phyloP scores from a whole-genome alignment of 2,797 vertebrate species.

The Momotus momota region DNA sequence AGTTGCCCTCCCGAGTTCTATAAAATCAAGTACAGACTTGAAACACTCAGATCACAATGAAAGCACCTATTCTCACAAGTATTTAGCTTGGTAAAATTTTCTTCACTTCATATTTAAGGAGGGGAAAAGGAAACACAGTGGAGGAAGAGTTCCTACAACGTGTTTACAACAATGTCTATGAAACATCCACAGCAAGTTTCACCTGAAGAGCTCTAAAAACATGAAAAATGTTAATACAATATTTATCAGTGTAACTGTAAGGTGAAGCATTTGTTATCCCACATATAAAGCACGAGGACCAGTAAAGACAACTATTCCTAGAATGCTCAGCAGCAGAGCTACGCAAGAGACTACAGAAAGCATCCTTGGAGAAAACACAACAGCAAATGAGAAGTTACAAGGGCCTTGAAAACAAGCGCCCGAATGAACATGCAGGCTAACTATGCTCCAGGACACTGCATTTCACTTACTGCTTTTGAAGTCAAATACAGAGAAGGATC shows the following conservation, averaged over 20 bases:
- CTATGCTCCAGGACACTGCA: not conserved
- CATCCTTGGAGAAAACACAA: not conserved
- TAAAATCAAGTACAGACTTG: not conserved
- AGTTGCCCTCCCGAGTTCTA: not conserved
- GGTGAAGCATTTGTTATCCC: not conserved
- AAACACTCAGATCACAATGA: not conserved
- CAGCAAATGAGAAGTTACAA: not conserved
- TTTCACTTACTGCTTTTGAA: not conserved
- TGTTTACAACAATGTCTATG: not conserved
- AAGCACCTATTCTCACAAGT: not conserved
- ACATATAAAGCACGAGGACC: not conserved
- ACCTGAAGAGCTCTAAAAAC: not conserved
- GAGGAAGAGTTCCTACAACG: not conserved
- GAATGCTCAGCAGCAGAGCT: not conserved
- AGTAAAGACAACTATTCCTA: not conserved
- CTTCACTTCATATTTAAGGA: not conserved
- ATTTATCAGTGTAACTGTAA: not conserved
- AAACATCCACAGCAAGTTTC: not conserved
- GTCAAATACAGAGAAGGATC: not conserved
- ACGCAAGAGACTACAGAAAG: not conserved
- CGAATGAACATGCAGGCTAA: not conserved
- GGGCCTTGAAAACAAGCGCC: not conserved
- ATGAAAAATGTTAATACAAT: not conserved
- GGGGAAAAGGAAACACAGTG: not conserved
- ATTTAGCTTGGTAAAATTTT: not conserved